Conservation (phyloP, 2,797 vertebrate species). For the Lycodopsis pacificus region DNA sequence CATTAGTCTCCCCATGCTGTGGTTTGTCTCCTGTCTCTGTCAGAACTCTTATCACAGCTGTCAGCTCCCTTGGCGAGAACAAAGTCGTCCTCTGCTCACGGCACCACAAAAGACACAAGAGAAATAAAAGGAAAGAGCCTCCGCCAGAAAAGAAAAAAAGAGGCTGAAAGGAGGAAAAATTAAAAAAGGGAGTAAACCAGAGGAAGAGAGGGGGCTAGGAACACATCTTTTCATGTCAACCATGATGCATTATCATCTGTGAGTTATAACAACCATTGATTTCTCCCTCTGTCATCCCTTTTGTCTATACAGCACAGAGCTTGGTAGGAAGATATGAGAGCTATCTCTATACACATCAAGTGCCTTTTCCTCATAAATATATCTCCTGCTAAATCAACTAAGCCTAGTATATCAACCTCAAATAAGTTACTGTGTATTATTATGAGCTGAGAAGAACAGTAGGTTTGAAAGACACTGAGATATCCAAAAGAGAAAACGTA, state of each 20-base stretch:
- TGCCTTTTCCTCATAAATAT: constrained; percentile 81
- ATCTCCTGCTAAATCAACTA: constrained; percentile 80
- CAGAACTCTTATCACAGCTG: constrained; percentile 86
- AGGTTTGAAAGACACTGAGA: constrained; percentile 79
- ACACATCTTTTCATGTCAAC: constrained; percentile 78
- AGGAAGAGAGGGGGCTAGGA: constrained; percentile 67
- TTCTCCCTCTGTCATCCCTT: constrained; percentile 71
- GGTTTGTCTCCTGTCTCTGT: constrained; percentile 83
- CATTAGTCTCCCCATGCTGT: constrained; percentile 80
- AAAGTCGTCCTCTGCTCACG: constrained; percentile 85
- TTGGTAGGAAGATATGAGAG: constrained; percentile 79
- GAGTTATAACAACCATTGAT: constrained; percentile 76
- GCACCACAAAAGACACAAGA: constrained; percentile 82
- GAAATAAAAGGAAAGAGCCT: constrained; percentile 80
- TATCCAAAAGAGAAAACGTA: constrained; percentile 78
- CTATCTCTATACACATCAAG: constrained; percentile 85
- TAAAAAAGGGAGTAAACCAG: constrained; percentile 70
- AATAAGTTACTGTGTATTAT: constrained; percentile 82
- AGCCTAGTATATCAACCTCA: constrained; percentile 82
- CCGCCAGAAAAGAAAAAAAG: constrained; percentile 56
- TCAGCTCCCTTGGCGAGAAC: constrained; percentile 85
- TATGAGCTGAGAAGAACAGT: constrained; percentile 79
- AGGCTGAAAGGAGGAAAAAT: constrained; percentile 60
- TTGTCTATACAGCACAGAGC: constrained; percentile 83
- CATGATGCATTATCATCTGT: constrained; percentile 78